A percentile compares a stretch with the other conserved stretches of the same genome.
phyloP scores from a whole-genome alignment of 1,140 invertebrate genomes.

The Drosophila malerkotliana region DNA sequence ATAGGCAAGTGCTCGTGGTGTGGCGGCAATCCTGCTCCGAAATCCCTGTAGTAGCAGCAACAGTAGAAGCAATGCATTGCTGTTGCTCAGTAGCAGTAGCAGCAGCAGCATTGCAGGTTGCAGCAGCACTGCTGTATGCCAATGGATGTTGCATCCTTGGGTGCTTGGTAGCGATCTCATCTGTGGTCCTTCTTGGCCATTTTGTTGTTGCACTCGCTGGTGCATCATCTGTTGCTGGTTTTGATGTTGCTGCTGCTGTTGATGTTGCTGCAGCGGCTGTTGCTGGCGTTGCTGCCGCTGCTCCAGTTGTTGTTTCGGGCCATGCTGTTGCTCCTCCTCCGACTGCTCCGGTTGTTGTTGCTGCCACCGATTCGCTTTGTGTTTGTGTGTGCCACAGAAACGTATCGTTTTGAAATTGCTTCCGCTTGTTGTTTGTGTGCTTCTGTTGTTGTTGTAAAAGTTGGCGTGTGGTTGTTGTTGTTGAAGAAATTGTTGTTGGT shows the following conservation, averaged over 20 bases:
- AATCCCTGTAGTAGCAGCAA: conserved; percentile 59
- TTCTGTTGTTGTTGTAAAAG: conserved; percentile 66
- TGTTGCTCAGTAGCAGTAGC: conserved; percentile 27
- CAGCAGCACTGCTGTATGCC: conserved; percentile 19
- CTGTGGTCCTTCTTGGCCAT: conserved; percentile 71
- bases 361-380: conserved; percentile 64
- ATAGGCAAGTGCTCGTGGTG: conserved; percentile 46
- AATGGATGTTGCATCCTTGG: conserved; percentile 48
- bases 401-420: conserved; percentile 68
- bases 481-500: conserved; percentile 75
- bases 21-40: conserved; percentile 31
- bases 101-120: conserved; percentile 23
- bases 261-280: conserved; percentile 38
- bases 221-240: conserved; percentile 32
- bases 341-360: conserved; percentile 22
- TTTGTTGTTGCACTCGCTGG: conserved; percentile 15
- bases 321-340: conserved; percentile 51
- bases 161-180: conserved; percentile 49
- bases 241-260: conserved; percentile 46
- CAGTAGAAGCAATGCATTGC: conserved; percentile 53
- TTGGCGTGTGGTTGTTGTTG: conserved; percentile 68
- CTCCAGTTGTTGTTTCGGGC: conserved; percentile 32
- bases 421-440: conserved; percentile 59
- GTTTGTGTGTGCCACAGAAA: conserved; percentile 64
- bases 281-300: conserved; percentile 33